Conservation (phyloP, 2,797 vertebrate species). For the Acridotheres tristis region DNA sequence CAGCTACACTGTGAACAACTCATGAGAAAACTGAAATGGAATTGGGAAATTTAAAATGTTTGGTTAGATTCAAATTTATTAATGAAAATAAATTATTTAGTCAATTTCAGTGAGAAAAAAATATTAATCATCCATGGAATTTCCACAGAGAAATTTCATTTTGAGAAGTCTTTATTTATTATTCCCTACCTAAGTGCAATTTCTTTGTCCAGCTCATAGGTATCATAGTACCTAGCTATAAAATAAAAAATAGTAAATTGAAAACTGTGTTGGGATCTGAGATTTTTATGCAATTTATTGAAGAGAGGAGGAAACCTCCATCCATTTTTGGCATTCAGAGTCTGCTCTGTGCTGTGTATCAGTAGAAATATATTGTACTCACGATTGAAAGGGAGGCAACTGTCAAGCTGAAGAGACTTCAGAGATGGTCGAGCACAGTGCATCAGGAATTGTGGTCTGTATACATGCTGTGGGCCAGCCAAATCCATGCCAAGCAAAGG, state of each 20-base stretch:
- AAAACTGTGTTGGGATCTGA: not conserved
- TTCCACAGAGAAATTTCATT: not conserved
- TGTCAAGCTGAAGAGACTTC: not conserved
- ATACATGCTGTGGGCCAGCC: not conserved
- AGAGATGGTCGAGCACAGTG: not conserved
- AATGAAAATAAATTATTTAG: not conserved
- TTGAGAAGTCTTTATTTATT: not conserved
- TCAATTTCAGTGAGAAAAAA: not conserved
- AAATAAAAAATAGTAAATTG: not conserved
- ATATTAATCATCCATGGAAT: not conserved
- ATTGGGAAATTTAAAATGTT: not conserved
- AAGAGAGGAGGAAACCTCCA: not conserved
- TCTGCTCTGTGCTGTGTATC: not conserved
- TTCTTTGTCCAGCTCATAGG: not conserved
- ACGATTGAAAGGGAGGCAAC: rapidly evolving
- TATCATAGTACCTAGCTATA: not conserved
- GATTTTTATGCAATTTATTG: not conserved
- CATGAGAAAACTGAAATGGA: not conserved
- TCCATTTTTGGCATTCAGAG: not conserved
- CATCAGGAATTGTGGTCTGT: not conserved
- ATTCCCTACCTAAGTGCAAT: not conserved
- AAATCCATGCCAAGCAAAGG: not conserved
- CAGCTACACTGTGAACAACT: not conserved
- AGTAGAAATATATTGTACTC: not conserved
- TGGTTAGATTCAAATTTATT: not conserved